Evolutionary conservation across 2,113 vertebrate genomes (phyloP).

Genomic region (Petrocephalus zakoni): DNA sequence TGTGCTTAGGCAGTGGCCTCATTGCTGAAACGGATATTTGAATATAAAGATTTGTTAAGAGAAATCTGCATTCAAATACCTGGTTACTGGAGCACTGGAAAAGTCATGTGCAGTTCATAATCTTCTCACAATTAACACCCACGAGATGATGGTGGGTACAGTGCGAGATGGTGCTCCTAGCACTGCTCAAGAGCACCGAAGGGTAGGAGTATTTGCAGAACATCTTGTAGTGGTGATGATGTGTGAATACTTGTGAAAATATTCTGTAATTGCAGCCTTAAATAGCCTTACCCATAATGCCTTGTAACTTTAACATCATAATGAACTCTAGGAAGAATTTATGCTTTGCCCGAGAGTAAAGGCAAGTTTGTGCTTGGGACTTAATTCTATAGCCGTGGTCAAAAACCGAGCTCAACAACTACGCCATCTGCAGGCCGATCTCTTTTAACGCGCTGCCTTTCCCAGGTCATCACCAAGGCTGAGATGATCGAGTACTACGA

Average conservation of each 20-base stretch:
- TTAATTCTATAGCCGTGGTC: background rate
- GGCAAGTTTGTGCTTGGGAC: background rate
- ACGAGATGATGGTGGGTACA: background rate
- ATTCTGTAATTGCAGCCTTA: background rate
- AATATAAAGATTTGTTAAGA: background rate
- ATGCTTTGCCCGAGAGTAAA: background rate
- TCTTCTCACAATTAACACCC: background rate
- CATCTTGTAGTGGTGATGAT: background rate
- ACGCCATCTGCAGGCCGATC: background rate
- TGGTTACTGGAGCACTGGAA: background rate
- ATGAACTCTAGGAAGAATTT: background rate
- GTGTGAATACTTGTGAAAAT: no score
- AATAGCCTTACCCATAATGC: background rate
- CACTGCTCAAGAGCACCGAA: background rate
- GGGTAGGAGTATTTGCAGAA: background rate
- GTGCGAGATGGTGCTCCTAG: background rate
- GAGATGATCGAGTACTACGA: conserved; percentile 99
- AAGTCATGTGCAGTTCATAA: background rate
- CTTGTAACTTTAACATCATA: background rate
- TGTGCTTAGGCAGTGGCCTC: background rate
- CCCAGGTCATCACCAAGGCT: conserved; percentile 92
- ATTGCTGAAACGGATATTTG: background rate
- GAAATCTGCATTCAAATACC: background rate
- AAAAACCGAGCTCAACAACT: background rate
- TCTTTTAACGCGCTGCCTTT: background rate